These are phyloP conservation scores for Prorops nasuta DNA, from an alignment of 1,140 invertebrate species.

Conservation along the genomic window DNA sequence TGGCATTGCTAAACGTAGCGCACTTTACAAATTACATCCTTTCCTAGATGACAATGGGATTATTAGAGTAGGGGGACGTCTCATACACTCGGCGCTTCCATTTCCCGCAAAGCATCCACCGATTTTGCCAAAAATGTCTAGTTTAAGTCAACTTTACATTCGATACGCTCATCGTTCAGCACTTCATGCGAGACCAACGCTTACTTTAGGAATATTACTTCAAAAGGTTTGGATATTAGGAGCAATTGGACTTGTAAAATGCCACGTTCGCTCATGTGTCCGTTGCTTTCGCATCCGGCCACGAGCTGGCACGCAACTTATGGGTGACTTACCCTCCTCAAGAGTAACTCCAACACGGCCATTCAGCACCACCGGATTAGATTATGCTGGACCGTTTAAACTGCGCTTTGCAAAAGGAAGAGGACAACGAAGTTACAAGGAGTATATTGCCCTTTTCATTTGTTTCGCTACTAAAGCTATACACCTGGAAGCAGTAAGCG, in stretches of 20 bases:
- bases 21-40: constrained; percentile 19
- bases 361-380: constrained; percentile 13
- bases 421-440: constrained; percentile 6
- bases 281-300: background rate
- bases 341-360: constrained; percentile 10
- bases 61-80: constrained; percentile 42
- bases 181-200: constrained; percentile 31
- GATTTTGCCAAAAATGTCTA: constrained; percentile 34
- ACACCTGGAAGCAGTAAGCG: background rate
- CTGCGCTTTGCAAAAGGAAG: background rate
- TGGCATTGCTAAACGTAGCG: background rate
- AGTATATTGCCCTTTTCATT: constrained; percentile 22
- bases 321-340: constrained; percentile 10
- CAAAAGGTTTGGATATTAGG: background rate
- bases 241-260: background rate
- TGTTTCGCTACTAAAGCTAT: constrained; percentile 19
- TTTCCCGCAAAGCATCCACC: constrained; percentile 46
- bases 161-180: constrained; percentile 20
- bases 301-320: background rate
- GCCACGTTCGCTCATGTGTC: background rate
- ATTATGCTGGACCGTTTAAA: constrained; percentile 20
- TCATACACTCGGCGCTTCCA: constrained; percentile 29
- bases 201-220: constrained; percentile 5
- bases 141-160: constrained; percentile 36
- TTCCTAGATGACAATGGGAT: constrained; percentile 39